A percentile compares a stretch with the other conserved stretches of the same genome.
These are phyloP conservation scores for Resseliella maxima DNA, from an alignment of 2,888 invertebrate species.

Conservation along the genomic window DNA sequence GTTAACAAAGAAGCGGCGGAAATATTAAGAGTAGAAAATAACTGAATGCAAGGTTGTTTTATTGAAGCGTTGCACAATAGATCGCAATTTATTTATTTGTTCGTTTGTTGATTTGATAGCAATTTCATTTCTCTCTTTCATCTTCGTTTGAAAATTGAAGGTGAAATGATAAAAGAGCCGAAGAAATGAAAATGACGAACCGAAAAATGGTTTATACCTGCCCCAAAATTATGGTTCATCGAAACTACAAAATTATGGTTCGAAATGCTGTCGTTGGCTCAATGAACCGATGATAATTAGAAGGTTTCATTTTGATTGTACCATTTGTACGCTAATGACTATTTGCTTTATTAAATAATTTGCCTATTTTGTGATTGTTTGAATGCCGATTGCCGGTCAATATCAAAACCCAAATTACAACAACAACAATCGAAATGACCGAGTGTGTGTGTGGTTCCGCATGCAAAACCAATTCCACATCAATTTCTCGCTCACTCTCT, in stretches of 20 bases:
- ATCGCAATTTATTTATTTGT: no score
- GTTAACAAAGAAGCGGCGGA: neutral
- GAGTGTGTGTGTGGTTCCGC: constrained; percentile 3
- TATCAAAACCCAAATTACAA: neutral
- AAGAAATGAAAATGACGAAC: neutral
- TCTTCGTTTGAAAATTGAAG: neutral
- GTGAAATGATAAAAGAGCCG: neutral
- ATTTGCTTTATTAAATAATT: constrained; percentile 52
- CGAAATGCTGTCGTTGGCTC: neutral
- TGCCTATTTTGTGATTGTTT: constrained; percentile 12
- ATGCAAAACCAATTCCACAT: neutral
- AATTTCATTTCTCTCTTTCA: no score
- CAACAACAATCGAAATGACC: neutral
- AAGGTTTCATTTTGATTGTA: constrained; percentile 48
- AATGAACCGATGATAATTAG: constrained; percentile 25
- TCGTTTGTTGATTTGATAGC: neutral
- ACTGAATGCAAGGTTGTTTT: neutral
- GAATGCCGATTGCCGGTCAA: neutral
- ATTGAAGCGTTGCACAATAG: neutral
- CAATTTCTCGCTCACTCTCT: neutral
- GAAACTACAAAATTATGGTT: neutral
- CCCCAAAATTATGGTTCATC: neutral
- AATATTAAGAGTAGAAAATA: constrained; percentile 25
- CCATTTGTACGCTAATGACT: constrained; percentile 37
- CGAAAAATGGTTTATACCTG: constrained; percentile 53